Evolutionary conservation across 2,888 invertebrate species (phyloP).

Genomic region (Drosophila lacicola): DNA sequence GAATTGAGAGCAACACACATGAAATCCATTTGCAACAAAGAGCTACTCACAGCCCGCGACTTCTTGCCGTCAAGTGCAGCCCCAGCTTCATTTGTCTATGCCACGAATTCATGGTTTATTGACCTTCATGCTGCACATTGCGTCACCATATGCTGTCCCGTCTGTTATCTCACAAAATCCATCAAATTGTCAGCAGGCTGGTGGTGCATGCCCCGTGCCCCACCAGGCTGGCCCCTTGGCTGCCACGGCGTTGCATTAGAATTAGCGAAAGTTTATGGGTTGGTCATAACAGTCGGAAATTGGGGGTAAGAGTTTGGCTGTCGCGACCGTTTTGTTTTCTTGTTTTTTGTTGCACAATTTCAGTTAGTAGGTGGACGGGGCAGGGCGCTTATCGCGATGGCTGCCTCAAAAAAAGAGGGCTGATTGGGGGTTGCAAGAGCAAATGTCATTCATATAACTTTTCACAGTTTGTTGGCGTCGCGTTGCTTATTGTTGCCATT

Average conservation of each 20-base stretch:
- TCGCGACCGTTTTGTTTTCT: background rate
- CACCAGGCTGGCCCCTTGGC: conserved; percentile 4
- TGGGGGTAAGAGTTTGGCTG: conserved; percentile 6
- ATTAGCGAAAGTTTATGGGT: conserved; percentile 49
- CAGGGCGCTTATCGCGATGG: conserved; percentile 1
- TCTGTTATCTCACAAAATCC: conserved; percentile 47
- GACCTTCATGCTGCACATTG: conserved; percentile 60
- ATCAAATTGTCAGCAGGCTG: conserved; percentile 47
- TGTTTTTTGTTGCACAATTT: conserved; percentile 5
- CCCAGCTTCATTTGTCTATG: conserved; percentile 3
- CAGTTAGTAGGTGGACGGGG: background rate
- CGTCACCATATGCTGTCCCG: conserved; percentile 48
- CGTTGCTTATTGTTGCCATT: conserved; percentile 30
- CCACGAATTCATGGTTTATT: conserved; percentile 50
- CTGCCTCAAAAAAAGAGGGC: background rate
- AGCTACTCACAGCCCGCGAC: too few species aligned
- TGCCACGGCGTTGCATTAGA: conserved; percentile 29
- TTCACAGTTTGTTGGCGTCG: conserved; percentile 31
- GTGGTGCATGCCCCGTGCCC: conserved; percentile 25
- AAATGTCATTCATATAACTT: conserved; percentile 43
- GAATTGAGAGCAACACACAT: too few species aligned
- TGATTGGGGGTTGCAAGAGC: background rate
- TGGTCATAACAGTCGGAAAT: background rate
- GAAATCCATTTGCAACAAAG: too few species aligned
- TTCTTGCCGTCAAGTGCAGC: background rate